These are phyloP conservation scores for Hesperophylax magnus DNA, from an alignment of 1,140 invertebrate species.

Conservation along the genomic window DNA sequence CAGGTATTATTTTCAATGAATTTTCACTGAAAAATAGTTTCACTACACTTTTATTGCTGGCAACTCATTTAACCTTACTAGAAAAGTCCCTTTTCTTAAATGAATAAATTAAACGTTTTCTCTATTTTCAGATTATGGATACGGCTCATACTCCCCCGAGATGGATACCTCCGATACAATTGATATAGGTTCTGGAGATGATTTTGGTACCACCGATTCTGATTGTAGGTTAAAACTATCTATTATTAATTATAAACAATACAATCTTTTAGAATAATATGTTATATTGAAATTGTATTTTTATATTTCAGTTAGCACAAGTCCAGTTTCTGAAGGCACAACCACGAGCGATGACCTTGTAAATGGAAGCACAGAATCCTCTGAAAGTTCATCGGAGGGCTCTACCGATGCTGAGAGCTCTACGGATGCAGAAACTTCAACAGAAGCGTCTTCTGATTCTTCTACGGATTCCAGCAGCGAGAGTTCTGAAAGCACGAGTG, in stretches of 20 bases:
- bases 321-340: constrained; percentile 3
- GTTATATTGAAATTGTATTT: not conserved
- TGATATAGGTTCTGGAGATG: constrained; percentile 27
- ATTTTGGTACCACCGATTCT: not conserved
- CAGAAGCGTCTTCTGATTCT: too few relatives aligned
- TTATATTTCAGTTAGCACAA: constrained; percentile 23
- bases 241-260: too few relatives aligned
- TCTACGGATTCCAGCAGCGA: not conserved
- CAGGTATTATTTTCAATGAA: not conserved
- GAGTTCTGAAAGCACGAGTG: constrained; percentile 41
- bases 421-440: constrained; percentile 30
- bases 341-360: constrained; percentile 15
- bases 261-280: not conserved
- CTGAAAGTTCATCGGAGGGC: constrained; percentile 24
- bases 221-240: too few relatives aligned
- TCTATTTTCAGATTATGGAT: not conserved
- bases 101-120: not conserved
- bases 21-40: not conserved
- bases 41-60: too few relatives aligned
- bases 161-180: constrained; percentile 6
- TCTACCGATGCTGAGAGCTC: constrained; percentile 39
- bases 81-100: not conserved
- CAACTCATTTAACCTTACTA: too few relatives aligned
- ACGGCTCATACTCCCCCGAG: not conserved
- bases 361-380: constrained; percentile 35